A percentile compares a stretch with the other conserved stretches of the same genome.
These are phyloP conservation scores for Anagrus nilaparvatae DNA, from an alignment of 1,140 invertebrate species.

Conservation along the genomic window DNA sequence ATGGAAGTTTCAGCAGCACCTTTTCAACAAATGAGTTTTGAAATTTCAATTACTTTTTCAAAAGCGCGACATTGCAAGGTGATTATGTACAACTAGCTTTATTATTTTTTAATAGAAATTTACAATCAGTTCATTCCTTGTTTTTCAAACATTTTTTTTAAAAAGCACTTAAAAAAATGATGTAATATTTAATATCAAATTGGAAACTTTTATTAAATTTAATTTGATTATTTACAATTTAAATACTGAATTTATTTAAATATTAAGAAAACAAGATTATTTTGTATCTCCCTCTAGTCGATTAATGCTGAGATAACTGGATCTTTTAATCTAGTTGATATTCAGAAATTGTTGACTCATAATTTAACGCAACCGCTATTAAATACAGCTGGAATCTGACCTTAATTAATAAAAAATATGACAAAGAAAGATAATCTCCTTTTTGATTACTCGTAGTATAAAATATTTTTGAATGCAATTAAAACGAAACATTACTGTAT, in stretches of 20 bases:
- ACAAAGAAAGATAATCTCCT: too few relatives aligned
- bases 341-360: constrained; percentile 14
- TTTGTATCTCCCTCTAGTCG: constrained; percentile 81
- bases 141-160: not conserved
- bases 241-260: constrained; percentile 17
- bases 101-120: constrained; percentile 9
- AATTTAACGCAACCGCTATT: not conserved
- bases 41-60: constrained; percentile 84
- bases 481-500: too few relatives aligned
- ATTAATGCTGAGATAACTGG: constrained; percentile 82
- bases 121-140: not conserved
- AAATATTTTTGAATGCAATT: too few relatives aligned
- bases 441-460: too few relatives aligned
- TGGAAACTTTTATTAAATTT: not conserved
- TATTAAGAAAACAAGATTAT: constrained; percentile 57
- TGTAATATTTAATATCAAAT: too few relatives aligned
- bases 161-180: too few relatives aligned
- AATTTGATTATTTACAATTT: not conserved
- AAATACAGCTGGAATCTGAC: too few relatives aligned
- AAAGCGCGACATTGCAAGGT: constrained; percentile 64
- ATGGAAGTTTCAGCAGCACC: constrained; percentile 83
- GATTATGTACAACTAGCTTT: not conserved
- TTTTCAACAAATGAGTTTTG: constrained; percentile 97
- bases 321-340: constrained; percentile 46
- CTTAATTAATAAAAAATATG: too few relatives aligned